Conservation (phyloP, 2,888 invertebrate genomes). For the Alcis repandata region DNA sequence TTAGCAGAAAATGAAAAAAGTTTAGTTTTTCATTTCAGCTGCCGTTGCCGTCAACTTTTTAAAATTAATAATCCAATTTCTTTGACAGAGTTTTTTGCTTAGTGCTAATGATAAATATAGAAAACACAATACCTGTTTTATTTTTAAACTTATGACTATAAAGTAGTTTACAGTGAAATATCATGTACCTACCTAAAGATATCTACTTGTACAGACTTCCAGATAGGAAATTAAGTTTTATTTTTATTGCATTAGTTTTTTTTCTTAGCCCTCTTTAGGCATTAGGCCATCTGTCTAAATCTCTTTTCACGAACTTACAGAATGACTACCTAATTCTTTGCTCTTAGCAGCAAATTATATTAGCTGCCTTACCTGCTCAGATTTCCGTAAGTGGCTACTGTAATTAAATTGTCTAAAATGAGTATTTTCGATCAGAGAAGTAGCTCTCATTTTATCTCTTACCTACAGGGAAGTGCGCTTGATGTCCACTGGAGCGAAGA, state of each 20-base stretch:
- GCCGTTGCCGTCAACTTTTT: constrained; percentile 19
- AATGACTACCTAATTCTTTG: constrained; percentile 13
- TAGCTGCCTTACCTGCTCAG: constrained; percentile 5
- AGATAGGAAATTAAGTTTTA: not conserved
- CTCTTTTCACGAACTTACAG: constrained; percentile 9
- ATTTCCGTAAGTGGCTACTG: constrained; percentile 28
- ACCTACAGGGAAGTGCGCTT: constrained; percentile 8
- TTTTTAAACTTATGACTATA: not conserved
- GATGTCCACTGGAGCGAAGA: no score
- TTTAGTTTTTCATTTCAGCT: constrained; percentile 45
- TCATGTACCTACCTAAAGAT: no score
- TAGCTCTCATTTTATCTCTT: not conserved
- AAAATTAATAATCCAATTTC: constrained; percentile 5
- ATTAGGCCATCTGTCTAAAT: not conserved
- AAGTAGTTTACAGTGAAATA: not conserved
- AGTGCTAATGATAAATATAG: no score
- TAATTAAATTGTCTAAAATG: constrained; percentile 54
- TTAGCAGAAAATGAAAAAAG: constrained; percentile 52
- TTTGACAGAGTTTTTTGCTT: not conserved
- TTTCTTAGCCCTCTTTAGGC: no score
- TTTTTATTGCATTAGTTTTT: not conserved
- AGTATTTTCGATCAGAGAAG: constrained; percentile 50
- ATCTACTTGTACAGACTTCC: no score
- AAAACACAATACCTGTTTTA: not conserved
- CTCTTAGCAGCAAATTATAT: constrained; percentile 28